These are phyloP conservation scores for Mythimna lalbum DNA, from an alignment of 2,888 invertebrate genomes.

Conservation along the genomic window DNA sequence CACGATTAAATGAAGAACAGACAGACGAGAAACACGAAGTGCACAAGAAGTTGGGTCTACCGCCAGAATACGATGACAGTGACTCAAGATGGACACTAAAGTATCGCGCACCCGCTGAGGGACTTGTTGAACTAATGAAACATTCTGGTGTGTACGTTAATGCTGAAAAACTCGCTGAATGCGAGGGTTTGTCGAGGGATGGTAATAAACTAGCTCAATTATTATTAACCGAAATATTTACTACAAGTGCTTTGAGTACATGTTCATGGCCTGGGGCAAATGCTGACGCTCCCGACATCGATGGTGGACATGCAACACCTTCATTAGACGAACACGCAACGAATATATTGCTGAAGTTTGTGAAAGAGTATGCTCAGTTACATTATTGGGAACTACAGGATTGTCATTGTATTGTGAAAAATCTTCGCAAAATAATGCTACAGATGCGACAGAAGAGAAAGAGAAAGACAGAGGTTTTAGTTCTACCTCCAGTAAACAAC, in stretches of 20 bases:
- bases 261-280: constrained; percentile 10
- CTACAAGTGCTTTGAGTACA: constrained; percentile 8
- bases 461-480: no score
- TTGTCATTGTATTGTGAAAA: constrained; percentile 4
- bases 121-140: constrained; percentile 10
- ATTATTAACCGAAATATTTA: constrained; percentile 14
- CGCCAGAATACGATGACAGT: constrained; percentile 8
- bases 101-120: constrained; percentile 7
- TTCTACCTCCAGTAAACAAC: not conserved
- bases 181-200: not conserved
- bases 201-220: not conserved
- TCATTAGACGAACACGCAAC: constrained; percentile 8
- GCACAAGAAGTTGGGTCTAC: not conserved
- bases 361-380: not conserved
- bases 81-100: constrained; percentile 30
- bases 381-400: constrained; percentile 2
- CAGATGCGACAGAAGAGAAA: constrained; percentile 8
- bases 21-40: not conserved
- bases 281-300: no score
- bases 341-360: constrained; percentile 2
- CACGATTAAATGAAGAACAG: not conserved
- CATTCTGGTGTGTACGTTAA: constrained; percentile 8
- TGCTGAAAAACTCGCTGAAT: constrained; percentile 1
- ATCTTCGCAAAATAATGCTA: constrained; percentile 9
- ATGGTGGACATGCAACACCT: not conserved